Evolutionary conservation across 2,797 vertebrate genomes (phyloP).

Genomic region (Chrysocyon brachyurus): DNA sequence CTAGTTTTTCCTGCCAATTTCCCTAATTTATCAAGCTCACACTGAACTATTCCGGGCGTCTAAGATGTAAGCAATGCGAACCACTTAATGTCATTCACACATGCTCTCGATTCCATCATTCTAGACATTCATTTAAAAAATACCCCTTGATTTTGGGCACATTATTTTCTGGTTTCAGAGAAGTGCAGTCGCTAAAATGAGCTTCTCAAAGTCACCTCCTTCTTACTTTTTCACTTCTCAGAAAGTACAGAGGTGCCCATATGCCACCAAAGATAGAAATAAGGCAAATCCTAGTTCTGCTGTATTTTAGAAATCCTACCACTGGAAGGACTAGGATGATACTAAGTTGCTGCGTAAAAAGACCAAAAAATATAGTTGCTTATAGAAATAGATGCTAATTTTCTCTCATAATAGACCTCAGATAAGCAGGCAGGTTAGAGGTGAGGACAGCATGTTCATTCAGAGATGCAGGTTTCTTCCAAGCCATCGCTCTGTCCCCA

Average conservation of each 20-base stretch:
- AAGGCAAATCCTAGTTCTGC: not conserved
- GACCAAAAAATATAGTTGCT: not conserved
- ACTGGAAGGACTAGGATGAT: not conserved
- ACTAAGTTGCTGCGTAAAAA: not conserved
- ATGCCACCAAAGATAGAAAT: constrained; percentile 21
- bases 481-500: not conserved
- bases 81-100: constrained; percentile 61
- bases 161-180: constrained; percentile 37
- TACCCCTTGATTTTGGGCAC: not conserved
- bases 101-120: not conserved
- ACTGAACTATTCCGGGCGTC: constrained; percentile 49
- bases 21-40: constrained; percentile 72
- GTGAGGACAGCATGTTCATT: not conserved
- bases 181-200: constrained; percentile 11
- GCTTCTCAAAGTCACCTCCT: not conserved
- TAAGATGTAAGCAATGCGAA: constrained; percentile 67
- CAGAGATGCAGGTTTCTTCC: not conserved
- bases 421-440: not conserved
- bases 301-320: not conserved
- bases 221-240: not conserved
- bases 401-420: not conserved
- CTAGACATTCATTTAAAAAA: constrained; percentile 48
- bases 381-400: not conserved
- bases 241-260: not conserved
- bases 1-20: constrained; percentile 68